Evolutionary conservation across 2,797 vertebrate species (phyloP), one percentile per base, ranked within the genome.

Genomic region (Babyrousa celebensis): DNA sequence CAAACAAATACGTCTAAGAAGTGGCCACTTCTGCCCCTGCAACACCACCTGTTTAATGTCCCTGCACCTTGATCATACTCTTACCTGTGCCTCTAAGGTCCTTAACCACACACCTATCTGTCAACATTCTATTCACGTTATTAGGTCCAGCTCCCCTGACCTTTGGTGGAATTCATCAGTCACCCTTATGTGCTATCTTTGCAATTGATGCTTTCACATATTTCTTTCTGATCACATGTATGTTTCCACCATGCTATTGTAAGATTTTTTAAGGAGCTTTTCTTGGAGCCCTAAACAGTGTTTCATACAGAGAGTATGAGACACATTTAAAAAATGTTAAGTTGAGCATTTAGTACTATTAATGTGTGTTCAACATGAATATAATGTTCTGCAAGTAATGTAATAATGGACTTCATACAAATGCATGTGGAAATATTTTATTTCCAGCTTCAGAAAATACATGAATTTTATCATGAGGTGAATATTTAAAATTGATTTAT

Each of bases 401-500:
- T 74, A 85, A 79, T 36, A 85, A 40, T 48, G 6, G 56, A 11
- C 40, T 85, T 67, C 74, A 40, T 85, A 70, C 15, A 79, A 62
- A 90, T 20, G 27, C 3, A 72, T 54, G 1, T 77, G 12, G 12
- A 1, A 18, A 8, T 43, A 4, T 75, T 84, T 12, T 60, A 17
- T 68, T 27, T 86, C 1, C 67, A 56, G 71, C 21, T 83, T 72
- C 82, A 74, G 60, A 18, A 78, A 21, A 77, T 65, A 36, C 12
- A 25, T 85, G 32, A 56, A 0, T 85, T 91, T 95, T 89, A 54
- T 91, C 16, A 10, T 67, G 68, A 48, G 14, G 10, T 95, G 52
- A 92, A 77, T 89, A 54, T 82, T 75, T 80, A 88, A 77, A n/a
- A 85, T 7, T 56, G 36, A 91, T 80, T 96, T 83, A 67, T 32